A percentile compares a stretch with the other conserved stretches of the same genome.
Conservation (phyloP, 2,797 vertebrate species). For the Balearica regulorum region DNA sequence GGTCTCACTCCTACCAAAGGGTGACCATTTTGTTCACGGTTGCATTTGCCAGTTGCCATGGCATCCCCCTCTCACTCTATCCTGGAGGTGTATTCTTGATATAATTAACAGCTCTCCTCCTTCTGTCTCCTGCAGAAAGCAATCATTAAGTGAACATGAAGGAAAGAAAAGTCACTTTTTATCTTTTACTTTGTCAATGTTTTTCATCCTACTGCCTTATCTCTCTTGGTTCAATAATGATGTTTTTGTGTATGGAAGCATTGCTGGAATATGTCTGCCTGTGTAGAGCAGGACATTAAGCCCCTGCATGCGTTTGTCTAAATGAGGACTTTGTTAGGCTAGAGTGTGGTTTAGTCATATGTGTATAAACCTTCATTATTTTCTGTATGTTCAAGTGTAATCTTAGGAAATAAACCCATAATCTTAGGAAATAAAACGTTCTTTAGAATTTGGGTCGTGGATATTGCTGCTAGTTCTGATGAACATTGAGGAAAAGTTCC, state of each 20-base stretch:
- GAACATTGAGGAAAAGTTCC: neutral
- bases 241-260: neutral
- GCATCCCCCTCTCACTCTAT: slow-evolving; percentile 71
- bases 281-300: neutral
- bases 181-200: neutral
- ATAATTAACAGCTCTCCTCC: slow-evolving; percentile 76
- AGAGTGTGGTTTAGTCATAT: neutral
- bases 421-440: neutral
- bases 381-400: neutral
- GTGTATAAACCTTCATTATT: neutral
- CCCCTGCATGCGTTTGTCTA: neutral
- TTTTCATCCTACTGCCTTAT: neutral
- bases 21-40: slow-evolving; percentile 61
- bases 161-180: slow-evolving; percentile 22
- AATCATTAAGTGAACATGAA: slow-evolving; percentile 54
- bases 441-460: neutral
- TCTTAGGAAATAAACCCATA: neutral
- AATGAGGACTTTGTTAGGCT: neutral
- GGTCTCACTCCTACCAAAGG: slow-evolving; percentile 35
- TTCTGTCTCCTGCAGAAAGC: slow-evolving; percentile 54
- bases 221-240: neutral
- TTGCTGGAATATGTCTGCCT: neutral
- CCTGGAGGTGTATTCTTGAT: slow-evolving; percentile 69
- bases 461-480: neutral
- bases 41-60: slow-evolving; percentile 79